Base-by-base conservation (phyloP, 1,140 invertebrate genomes). In the Leptinotarsa undecemlineata region DNA sequence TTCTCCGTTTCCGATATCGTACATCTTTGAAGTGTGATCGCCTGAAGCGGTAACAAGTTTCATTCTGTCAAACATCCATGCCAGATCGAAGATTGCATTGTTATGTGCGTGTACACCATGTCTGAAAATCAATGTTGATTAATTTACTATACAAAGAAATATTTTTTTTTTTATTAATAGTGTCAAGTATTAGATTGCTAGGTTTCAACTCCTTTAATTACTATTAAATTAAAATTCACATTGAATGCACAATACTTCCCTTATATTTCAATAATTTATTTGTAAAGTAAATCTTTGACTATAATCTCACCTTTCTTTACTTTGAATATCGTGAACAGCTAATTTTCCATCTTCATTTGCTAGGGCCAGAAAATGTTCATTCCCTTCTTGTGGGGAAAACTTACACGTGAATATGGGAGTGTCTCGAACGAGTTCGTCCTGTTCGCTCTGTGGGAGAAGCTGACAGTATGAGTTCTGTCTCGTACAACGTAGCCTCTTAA, bases 11-110 rank as follows among this genome's bases (percentile, higher is more conserved):
- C 82, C 77, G 11, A 87, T 85, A 84, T 96, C 92, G 91, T 93
- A 95, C 1, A 96, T 84, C 63, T 88, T 86, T 1, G 91, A 91
- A 0, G 91, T 92, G 80, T 95, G 93, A 85, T 97, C 95, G 5
- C 94, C 95, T 69, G 94, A 94, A 2, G 91, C 94, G 63, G 94
- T 95, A 4, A 96, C 89, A 48, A 96, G 87, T 78, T 92, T 91
- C 84, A 91, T 88, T 75, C 93, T 88, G 1, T 88, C 86, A 5
- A 92, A 91, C 85, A 92, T 90, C 95, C 95, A 97, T 8, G 92
- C 91, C 62, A 96, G 80, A 85, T 97, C 95, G 85, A 96, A 96
- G 19, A 96, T 92, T 17, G 95, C 94, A 89, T 96, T 96, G 77
- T 89, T 88, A 84, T 97, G 95, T 62, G 92, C 93, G 81, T 91